Percentiles rank a stretch among this genome's conserved stretches.
Evolutionary conservation across 2,797 vertebrate genomes (phyloP).

Genomic region (Microchirus variegatus): DNA sequence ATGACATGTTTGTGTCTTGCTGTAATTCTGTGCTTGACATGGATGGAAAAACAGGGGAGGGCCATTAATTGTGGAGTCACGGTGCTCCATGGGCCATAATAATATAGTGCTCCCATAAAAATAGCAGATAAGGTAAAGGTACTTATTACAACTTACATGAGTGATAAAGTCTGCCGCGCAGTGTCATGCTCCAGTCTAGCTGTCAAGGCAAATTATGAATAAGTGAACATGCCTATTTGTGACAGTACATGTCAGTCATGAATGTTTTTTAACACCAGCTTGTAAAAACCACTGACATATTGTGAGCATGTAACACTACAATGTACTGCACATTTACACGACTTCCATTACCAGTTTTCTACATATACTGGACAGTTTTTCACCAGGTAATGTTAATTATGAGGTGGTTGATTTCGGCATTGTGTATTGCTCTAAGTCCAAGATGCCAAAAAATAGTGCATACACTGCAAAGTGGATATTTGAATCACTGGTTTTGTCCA

Average conservation of each 20-base stretch:
- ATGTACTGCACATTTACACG: constrained; percentile 11
- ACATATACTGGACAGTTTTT: constrained; percentile 52
- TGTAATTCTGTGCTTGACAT: constrained; percentile 68
- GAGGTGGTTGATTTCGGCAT: constrained; percentile 56
- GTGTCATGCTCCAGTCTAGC: constrained; percentile 6
- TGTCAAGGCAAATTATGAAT: constrained; percentile 15
- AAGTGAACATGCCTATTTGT: not conserved
- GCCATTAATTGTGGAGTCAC: constrained; percentile 38
- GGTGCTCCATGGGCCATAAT: constrained; percentile 58
- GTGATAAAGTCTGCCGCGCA: constrained; percentile 20
- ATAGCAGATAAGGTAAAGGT: constrained; percentile 64
- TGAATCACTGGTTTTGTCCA: no score
- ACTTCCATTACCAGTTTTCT: constrained; percentile 35
- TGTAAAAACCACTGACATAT: constrained; percentile 11
- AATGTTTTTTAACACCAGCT: not conserved
- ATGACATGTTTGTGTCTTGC: constrained; percentile 60
- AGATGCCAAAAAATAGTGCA: no score
- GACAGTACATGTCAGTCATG: not conserved
- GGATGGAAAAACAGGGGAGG: constrained; percentile 53
- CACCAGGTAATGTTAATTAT: constrained; percentile 58
- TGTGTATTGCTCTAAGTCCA: no score
- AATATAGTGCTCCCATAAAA: constrained; percentile 62
- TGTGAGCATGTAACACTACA: constrained; percentile 2
- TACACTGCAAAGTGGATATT: no score
- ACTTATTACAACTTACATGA: constrained; percentile 65